Evolutionary conservation across 2,797 vertebrate genomes (phyloP).

Genomic region (Catharus ustulatus): DNA sequence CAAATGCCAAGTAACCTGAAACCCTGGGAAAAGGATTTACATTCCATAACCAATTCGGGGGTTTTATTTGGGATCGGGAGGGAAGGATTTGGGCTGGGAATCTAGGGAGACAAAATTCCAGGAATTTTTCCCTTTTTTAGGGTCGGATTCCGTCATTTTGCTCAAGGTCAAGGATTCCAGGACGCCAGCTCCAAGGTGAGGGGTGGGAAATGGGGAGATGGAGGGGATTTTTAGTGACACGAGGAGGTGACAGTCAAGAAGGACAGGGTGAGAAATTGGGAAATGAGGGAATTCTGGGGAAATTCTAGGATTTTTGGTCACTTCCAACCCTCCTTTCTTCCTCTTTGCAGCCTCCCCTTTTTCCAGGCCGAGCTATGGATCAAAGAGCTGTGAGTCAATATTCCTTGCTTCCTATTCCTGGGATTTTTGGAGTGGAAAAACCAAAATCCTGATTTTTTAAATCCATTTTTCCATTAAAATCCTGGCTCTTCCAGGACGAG

Average conservation of each 20-base stretch:
- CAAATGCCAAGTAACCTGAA: background rate
- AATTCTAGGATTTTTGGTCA: accelerated
- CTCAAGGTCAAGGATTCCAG: constrained; percentile 87
- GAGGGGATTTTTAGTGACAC: background rate
- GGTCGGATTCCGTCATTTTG: constrained; percentile 91
- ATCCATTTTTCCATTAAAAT: background rate
- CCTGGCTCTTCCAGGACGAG: constrained; percentile 81
- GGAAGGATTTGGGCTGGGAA: too few species aligned
- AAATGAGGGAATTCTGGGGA: background rate
- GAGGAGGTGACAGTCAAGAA: background rate
- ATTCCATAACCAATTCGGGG: accelerated
- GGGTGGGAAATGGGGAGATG: too few species aligned
- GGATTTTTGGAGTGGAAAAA: background rate
- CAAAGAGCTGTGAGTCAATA: constrained; percentile 92
- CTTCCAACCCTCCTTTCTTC: background rate
- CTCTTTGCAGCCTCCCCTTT: constrained; percentile 80
- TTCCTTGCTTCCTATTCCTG: background rate
- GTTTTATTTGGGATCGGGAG: accelerated
- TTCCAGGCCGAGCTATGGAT: constrained; percentile 96
- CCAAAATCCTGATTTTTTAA: background rate
- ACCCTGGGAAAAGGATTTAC: background rate
- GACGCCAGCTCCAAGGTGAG: constrained; percentile 85
- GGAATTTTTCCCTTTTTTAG: constrained; percentile 64
- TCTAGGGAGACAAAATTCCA: accelerated
- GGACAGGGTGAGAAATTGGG: background rate